Percentiles rank a stretch among this genome's conserved stretches.
Evolutionary conservation across 1,140 invertebrate genomes (phyloP).

Genomic region (Lordiphosa stackelbergi): DNA sequence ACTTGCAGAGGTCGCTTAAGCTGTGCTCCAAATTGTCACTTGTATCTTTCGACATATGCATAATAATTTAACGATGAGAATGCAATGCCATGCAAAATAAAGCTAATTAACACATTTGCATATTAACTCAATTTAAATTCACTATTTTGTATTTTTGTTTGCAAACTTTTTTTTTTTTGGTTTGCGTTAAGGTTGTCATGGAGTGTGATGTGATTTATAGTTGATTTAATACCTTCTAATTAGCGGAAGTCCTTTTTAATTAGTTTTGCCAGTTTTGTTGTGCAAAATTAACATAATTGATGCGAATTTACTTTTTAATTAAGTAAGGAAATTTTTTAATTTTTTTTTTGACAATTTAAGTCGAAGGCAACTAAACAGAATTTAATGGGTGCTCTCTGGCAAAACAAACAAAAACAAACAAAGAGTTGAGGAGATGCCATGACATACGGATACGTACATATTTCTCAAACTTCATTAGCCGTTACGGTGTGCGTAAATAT

Average conservation of each 20-base stretch:
- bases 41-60: not conserved
- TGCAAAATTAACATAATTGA: no score
- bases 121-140: no score
- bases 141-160: no score
- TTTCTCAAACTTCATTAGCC: constrained; percentile 10
- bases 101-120: no score
- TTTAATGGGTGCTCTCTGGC: not conserved
- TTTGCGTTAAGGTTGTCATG: not conserved
- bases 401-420: not conserved
- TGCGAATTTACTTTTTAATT: no score
- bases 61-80: not conserved
- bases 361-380: not conserved
- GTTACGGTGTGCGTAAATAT: constrained; percentile 33
- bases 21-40: no score
- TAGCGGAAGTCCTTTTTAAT: constrained; percentile 14
- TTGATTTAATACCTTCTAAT: constrained; percentile 32
- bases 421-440: not conserved
- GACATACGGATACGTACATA: not conserved
- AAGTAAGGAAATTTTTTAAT: no score
- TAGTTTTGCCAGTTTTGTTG: not conserved
- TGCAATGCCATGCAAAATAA: not conserved
- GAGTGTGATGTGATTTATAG: constrained; percentile 19
- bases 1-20: no score
- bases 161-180: no score
- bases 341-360: no score